Conservation (phyloP, 30 jellyfish, hydroid and myxozoan genomes). For the Hydractinia symbiolongicarpus region DNA sequence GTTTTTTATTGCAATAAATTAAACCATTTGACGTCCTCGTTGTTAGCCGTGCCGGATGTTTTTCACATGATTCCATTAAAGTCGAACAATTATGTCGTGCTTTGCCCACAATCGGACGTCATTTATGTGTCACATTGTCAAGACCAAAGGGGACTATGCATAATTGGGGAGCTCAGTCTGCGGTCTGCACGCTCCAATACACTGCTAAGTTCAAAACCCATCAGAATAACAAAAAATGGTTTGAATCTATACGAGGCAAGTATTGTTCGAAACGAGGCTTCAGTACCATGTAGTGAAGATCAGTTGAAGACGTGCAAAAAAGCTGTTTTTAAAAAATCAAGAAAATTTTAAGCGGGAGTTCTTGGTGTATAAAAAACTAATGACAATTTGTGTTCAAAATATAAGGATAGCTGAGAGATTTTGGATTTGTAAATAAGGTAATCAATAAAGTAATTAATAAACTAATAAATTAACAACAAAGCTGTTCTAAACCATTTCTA, state of each 20-base stretch:
- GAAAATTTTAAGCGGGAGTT: background rate
- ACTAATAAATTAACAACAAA: no score
- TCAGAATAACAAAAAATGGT: conserved; percentile 11
- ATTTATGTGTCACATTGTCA: conserved; percentile 35
- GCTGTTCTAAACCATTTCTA: no score
- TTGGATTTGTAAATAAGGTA: no score
- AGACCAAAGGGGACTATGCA: conserved; percentile 36
- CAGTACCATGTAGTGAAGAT: conserved; percentile 27
- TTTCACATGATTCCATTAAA: conserved; percentile 28
- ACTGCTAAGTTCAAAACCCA: conserved; percentile 1
- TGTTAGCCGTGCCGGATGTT: conserved; percentile 40
- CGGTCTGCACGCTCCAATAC: background rate
- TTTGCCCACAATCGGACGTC: conserved; percentile 27
- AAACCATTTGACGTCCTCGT: conserved; percentile 34
- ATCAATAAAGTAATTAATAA: no score
- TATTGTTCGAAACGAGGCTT: conserved; percentile 36
- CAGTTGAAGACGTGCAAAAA: conserved; percentile 28
- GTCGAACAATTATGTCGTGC: conserved; percentile 21
- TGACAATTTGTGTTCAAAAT: no score
- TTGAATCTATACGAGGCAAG: conserved; percentile 32
- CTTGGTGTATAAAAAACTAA: no score
- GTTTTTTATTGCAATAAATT: conserved; percentile 27
- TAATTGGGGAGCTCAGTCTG: conserved; percentile 28
- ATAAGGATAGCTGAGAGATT: no score
- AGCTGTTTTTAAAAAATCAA: conserved; percentile 18